Evolutionary conservation across 2,797 vertebrate species (phyloP).

Genomic region (Alosa sapidissima): DNA sequence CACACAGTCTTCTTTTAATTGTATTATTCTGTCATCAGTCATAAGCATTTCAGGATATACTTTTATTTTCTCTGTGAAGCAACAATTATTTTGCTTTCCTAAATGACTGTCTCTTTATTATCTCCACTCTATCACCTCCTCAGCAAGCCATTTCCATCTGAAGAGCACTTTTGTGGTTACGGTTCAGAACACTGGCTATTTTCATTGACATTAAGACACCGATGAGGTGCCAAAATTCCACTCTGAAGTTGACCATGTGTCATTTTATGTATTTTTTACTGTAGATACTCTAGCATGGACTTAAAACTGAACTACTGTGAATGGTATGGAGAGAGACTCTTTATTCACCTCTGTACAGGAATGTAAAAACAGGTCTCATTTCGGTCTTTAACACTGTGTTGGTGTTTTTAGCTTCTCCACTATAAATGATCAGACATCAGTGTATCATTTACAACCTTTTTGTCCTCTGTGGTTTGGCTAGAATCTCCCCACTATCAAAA

Average conservation of each 20-base stretch:
- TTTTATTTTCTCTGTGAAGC: neutral
- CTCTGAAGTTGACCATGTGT: neutral
- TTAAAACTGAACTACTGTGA: constrained; percentile 13
- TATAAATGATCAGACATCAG: neutral
- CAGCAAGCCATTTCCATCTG: neutral
- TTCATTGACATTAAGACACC: neutral
- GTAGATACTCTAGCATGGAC: constrained; percentile 9
- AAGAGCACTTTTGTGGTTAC: neutral
- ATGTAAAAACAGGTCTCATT: constrained; percentile 23
- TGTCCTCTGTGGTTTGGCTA: constrained; percentile 6
- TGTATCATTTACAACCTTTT: neutral
- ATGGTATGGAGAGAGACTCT: constrained; percentile 17
- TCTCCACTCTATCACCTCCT: neutral
- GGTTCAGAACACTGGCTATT: neutral
- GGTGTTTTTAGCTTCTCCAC: neutral
- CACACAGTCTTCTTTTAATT: neutral
- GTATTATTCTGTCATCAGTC: neutral
- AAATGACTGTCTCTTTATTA: neutral
- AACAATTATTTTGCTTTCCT: neutral
- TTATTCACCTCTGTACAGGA: constrained; percentile 16
- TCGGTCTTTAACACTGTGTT: constrained; percentile 23
- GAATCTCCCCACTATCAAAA: neutral
- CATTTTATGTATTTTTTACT: neutral
- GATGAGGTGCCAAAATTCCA: neutral
- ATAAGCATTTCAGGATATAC: neutral